These are phyloP conservation scores for Halocynthia aurantium DNA, from an alignment of 23 tunicate species.

Conservation along the genomic window DNA sequence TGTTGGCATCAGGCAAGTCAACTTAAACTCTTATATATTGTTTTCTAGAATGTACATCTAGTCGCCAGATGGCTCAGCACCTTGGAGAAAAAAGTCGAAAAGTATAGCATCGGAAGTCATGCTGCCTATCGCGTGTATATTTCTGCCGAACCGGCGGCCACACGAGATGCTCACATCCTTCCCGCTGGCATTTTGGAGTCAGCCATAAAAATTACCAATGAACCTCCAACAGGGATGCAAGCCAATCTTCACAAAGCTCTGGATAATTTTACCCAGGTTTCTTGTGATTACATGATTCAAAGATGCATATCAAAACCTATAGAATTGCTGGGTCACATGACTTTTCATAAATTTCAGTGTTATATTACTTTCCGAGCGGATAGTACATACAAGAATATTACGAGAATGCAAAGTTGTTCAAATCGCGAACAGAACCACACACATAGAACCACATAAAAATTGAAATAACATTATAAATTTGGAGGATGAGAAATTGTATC, in stretches of 20 bases:
- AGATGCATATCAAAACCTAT: too few relatives aligned
- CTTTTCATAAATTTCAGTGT: too few relatives aligned
- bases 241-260: slow-evolving; percentile 99
- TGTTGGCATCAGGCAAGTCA: not conserved
- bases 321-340: too few relatives aligned
- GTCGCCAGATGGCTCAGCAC: slow-evolving; percentile 95
- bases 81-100: slow-evolving; percentile 89
- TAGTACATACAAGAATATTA: too few relatives aligned
- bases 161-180: slow-evolving; percentile 89
- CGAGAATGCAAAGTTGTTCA: too few relatives aligned
- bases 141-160: slow-evolving; percentile 98
- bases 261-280: slow-evolving; percentile 91
- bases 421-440: too few relatives aligned
- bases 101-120: slow-evolving; percentile 84
- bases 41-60: slow-evolving; percentile 85
- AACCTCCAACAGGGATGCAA: slow-evolving; percentile 99
- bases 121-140: slow-evolving; percentile 70
- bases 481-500: too few relatives aligned
- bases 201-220: slow-evolving; percentile 97
- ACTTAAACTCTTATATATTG: not conserved
- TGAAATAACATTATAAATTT: too few relatives aligned
- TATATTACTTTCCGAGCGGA: too few relatives aligned
- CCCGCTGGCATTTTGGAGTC: slow-evolving; percentile 98
- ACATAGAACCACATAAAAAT: too few relatives aligned
- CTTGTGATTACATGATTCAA: not conserved